Percentiles rank a stretch among this genome's conserved stretches.
Evolutionary conservation across 2,797 vertebrate genomes (phyloP).

Genomic region (Hydrocynus forskahlii): DNA sequence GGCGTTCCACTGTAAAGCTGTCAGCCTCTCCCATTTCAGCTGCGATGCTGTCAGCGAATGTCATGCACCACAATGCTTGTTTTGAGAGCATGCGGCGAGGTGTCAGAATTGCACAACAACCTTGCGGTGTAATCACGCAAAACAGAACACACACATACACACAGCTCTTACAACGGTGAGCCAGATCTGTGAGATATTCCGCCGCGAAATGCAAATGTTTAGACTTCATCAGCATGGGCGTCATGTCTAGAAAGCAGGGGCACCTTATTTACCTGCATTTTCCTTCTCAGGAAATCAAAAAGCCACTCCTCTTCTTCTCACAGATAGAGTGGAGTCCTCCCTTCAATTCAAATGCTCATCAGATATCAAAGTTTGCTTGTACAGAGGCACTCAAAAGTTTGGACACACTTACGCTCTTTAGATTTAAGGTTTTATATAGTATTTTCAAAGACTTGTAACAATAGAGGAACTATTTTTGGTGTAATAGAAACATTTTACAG

Average conservation of each 20-base stretch:
- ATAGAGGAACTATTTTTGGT: no score
- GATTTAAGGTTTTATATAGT: no score
- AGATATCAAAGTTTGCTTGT: not conserved
- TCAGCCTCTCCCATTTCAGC: conserved; percentile 23
- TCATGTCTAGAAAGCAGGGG: no score
- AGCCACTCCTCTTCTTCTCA: not conserved
- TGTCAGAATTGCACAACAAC: conserved; percentile 67
- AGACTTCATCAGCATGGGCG: not conserved
- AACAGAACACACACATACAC: conserved; percentile 2
- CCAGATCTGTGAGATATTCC: not conserved
- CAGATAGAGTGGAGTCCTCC: not conserved
- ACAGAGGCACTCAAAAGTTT: no score
- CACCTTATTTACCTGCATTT: not conserved
- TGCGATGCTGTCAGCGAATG: conserved; percentile 65
- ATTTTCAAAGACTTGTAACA: no score
- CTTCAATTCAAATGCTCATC: not conserved
- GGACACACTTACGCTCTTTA: no score
- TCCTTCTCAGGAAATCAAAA: not conserved
- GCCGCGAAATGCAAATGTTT: not conserved
- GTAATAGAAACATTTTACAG: no score
- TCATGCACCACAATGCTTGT: conserved; percentile 63
- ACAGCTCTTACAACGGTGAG: not conserved
- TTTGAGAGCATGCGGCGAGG: conserved; percentile 60
- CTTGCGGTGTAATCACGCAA: conserved; percentile 11
- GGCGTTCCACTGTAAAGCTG: not conserved